These are phyloP conservation scores for honey bee (Apis mellifera) DNA, from an alignment of 1,140 invertebrate genomes.

Conservation along the genomic window Amel_HAv3.1 CM009939.2:3680001-3680500, in stretches of 20 bases:
- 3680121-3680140: slow-evolving; percentile 63
- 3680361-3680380: slow-evolving; percentile 16
- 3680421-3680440: slow-evolving; percentile 46
- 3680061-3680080: neutral
- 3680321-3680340: slow-evolving; percentile 71
- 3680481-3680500: slow-evolving; percentile 81
- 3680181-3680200: slow-evolving; percentile 42
- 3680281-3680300: no score
- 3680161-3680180: slow-evolving; percentile 59
- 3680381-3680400: no score
- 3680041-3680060: no score
- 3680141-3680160: slow-evolving; percentile 75
- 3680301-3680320: neutral
- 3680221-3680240: slow-evolving; percentile 66
- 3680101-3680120: slow-evolving; percentile 45
- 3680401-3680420: neutral
- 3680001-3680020: no score
- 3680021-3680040: no score
- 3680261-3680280: slow-evolving; percentile 37
- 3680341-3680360: neutral
- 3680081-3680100: neutral
- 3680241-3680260: slow-evolving; percentile 79
- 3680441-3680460: slow-evolving; percentile 64
- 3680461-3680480: slow-evolving; percentile 78
- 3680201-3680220: slow-evolving; percentile 63